Base-by-base conservation (phyloP, 2,888 invertebrate species). In the Gymnocheta viridis region DNA sequence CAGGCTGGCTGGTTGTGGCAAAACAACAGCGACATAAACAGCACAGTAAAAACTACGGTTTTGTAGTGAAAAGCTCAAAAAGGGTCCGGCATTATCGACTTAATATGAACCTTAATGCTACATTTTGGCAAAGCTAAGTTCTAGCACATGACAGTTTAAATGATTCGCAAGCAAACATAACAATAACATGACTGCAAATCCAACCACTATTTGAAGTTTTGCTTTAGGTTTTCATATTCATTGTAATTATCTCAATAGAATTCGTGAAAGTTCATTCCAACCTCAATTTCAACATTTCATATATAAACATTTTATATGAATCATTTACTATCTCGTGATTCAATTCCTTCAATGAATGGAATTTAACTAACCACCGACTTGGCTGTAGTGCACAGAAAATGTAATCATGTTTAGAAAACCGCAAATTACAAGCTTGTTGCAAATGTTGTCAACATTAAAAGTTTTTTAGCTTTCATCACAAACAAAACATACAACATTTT, bases 391-490 rank as follows among this genome's bases (percentile, higher is more conserved):
- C 66, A 24, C 17, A 7, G 4, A 47, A 69, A 72, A 72, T 78
- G 47, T 58, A 78, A 78, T 78, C 79, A 77, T 76, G 66, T 84
- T 81, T 72, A 58, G 77, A 62, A 78, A 85, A 86, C 86, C 86
- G 83, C 85, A 83, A 82, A 80, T 85, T 85, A 83, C 69, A 62
- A 60, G 70, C 70, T 83, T 79, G 82, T 81, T 82, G 76, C 76
- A 64, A 85, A 82, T 77, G 76, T 78, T 84, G 81, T 78, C 84
- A 81, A 77, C 81, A 77, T 67, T 19, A 76, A 58, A 78, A 64
- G 49, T 73, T 69, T 66, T 72, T 70, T 22, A n/a, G n/a, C 22
- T 41, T 58, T 58, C 44, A 66, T 66, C 47, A 76, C 19, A 49
- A 67, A 49, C 27, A 66, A 35, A 38, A 67, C 12, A 35, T 7